Evolutionary conservation across 1,140 invertebrate genomes (phyloP).

Genomic region (Maconellicoccus hirsutus): DNA sequence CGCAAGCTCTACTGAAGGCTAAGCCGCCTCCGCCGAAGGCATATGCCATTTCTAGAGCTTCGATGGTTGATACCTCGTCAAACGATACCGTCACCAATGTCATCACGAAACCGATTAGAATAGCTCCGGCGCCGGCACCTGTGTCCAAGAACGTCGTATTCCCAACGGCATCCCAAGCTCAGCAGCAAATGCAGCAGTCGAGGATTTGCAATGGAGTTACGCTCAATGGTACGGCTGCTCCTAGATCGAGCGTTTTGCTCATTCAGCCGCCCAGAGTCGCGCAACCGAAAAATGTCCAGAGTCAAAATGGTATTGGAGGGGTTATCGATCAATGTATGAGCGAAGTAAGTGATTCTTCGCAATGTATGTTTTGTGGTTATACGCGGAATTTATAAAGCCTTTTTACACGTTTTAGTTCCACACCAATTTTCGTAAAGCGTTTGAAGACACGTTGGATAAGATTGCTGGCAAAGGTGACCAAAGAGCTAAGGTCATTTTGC

Average conservation of each 20-base stretch:
- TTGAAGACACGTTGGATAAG: slow-evolving; percentile 46
- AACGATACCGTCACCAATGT: not conserved
- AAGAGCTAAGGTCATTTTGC: slow-evolving; percentile 42
- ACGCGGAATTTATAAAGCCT: no score
- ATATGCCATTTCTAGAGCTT: not conserved
- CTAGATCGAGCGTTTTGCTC: not conserved
- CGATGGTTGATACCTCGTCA: not conserved
- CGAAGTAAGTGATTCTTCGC: not conserved
- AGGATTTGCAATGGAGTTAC: not conserved
- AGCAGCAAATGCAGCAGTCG: not conserved
- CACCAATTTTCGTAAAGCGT: slow-evolving; percentile 42
- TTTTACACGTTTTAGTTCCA: slow-evolving; percentile 34
- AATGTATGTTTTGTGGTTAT: no score
- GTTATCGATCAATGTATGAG: not conserved
- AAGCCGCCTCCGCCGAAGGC: not conserved
- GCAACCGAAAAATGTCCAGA: no score
- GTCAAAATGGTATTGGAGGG: not conserved
- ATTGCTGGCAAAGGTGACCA: slow-evolving; percentile 37
- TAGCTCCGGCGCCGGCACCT: not conserved
- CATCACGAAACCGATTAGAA: not conserved
- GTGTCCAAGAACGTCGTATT: no score
- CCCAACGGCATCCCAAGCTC: no score
- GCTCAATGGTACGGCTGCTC: not conserved
- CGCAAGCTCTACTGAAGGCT: not conserved
- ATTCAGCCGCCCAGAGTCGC: not conserved